A percentile compares a stretch with the other conserved stretches of the same genome.
These are phyloP conservation scores for Stigmatopora argus DNA, from an alignment of 2,113 vertebrate species.

Conservation along the genomic window DNA sequence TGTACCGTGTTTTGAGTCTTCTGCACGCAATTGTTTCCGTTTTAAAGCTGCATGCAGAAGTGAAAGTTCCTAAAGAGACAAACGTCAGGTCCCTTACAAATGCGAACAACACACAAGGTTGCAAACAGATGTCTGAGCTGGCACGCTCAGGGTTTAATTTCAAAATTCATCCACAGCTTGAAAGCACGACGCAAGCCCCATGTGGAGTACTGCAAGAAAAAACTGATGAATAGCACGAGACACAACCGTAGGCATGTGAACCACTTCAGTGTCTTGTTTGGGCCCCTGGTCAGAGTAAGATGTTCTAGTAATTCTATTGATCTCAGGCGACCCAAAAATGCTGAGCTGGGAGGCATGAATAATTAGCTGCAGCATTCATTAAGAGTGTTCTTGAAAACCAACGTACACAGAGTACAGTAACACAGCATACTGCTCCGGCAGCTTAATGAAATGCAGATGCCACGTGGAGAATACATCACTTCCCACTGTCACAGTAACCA, in stretches of 20 bases:
- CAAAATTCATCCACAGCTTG: slow-evolving; percentile 12
- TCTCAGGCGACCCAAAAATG: slow-evolving; percentile 20
- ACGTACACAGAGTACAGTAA: neutral
- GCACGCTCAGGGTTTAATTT: slow-evolving; percentile 22
- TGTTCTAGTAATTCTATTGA: slow-evolving; percentile 41
- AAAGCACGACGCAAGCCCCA: slow-evolving; percentile 1
- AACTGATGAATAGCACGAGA: slow-evolving; percentile 32
- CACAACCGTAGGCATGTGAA: slow-evolving; percentile 14
- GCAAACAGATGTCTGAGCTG: slow-evolving; percentile 20
- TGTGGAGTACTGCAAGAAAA: slow-evolving; percentile 2
- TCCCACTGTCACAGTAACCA: neutral
- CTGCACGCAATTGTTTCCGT: neutral
- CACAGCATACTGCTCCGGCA: too few relatives aligned
- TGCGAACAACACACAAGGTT: slow-evolving; percentile 46
- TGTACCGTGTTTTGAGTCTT: neutral
- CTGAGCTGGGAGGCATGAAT: slow-evolving; percentile 30
- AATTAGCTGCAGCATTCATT: slow-evolving; percentile 31
- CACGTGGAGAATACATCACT: neutral
- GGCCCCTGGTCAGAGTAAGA: slow-evolving; percentile 34
- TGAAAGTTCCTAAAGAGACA: slow-evolving; percentile 31
- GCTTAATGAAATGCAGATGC: slow-evolving; percentile 11
- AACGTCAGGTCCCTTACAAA: slow-evolving; percentile 35
- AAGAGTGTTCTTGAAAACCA: slow-evolving; percentile 16
- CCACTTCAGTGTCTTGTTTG: slow-evolving; percentile 32
- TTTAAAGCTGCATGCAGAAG: slow-evolving; percentile 24